Evolutionary conservation across 1,140 invertebrate species (phyloP).

Genomic region (Cherax quadricarinatus): DNA sequence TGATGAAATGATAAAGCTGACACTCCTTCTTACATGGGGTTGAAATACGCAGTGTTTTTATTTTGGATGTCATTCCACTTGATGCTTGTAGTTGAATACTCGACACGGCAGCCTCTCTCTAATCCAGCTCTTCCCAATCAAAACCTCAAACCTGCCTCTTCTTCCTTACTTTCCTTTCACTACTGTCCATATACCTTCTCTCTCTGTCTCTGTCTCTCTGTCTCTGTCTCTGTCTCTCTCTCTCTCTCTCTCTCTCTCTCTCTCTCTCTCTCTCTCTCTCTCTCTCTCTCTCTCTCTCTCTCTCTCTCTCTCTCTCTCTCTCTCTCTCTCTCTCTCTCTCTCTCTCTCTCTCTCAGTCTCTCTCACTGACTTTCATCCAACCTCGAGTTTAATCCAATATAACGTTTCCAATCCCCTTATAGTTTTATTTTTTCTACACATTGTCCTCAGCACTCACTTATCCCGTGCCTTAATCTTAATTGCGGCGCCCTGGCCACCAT

Average conservation of each 20-base stretch:
- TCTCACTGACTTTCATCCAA: neutral
- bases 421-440: neutral
- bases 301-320: neutral
- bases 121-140: too few species aligned
- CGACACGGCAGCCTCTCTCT: too few species aligned
- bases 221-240: slow-evolving; percentile 14
- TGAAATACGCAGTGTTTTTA: too few species aligned
- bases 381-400: neutral
- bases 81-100: too few species aligned
- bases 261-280: slow-evolving; percentile 18
- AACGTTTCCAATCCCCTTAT: neutral
- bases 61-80: too few species aligned
- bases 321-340: neutral
- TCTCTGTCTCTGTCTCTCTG: slow-evolving; percentile 42
- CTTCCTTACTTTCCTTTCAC: too few species aligned
- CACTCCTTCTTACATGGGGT: too few species aligned
- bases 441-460: neutral
- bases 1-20: too few species aligned
- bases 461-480: neutral
- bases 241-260: slow-evolving; percentile 21
- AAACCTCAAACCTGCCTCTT: neutral
- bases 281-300: slow-evolving; percentile 1
- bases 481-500: neutral
- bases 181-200: neutral
- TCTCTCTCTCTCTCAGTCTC: neutral